Evolutionary conservation across 2,888 invertebrate genomes (phyloP), one percentile per base, ranked within the genome.

Genomic region (Philonicus albiceps): DNA sequence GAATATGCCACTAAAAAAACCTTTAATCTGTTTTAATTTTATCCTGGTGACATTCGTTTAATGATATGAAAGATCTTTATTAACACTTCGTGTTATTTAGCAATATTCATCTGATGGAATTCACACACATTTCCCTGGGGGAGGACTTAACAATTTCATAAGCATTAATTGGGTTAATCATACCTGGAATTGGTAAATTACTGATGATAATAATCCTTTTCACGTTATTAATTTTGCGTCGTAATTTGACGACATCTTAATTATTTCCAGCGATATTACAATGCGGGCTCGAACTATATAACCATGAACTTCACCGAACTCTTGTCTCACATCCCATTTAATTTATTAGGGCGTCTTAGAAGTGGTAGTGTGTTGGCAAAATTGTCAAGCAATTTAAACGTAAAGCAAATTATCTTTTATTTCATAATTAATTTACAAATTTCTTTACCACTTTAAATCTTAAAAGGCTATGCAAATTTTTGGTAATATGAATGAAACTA

Each of bases 341-440:
- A 53, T 64, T 83, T 83, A 83, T 83, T 83, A 19, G 37, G 1
- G 27, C 30, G n/a, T 19, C 37, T 31, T 31, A 5, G 6, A 31
- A 53, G 49, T 5, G 49, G 64, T 19, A 8, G 64, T 19, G 64
- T 53, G 64, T 37, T 37, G 27, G 64, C 13, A 83, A 37, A 22
- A 83, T 83, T 40, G 37, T 83, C 81, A 83, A 83, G 53, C 31
- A 6, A 64, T 3, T 37, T 31, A 83, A 34, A 83, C 64, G 81
- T 83, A 22, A 22, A 64, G 81, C 64, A 64, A 49, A 83, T 83
- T 83, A 83, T 64, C 81, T 83, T 83, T 83, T 64, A 83, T 83
- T 83, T 55, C 81, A 64, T 83, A 83, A 83, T 83, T 83, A 64
- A 83, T 83, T 83, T 83, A 83, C 64, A 64, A 34, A 83, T 83